Base-by-base conservation (phyloP, 2,113 vertebrate genomes). In the Bolborhynchus lineola region DNA sequence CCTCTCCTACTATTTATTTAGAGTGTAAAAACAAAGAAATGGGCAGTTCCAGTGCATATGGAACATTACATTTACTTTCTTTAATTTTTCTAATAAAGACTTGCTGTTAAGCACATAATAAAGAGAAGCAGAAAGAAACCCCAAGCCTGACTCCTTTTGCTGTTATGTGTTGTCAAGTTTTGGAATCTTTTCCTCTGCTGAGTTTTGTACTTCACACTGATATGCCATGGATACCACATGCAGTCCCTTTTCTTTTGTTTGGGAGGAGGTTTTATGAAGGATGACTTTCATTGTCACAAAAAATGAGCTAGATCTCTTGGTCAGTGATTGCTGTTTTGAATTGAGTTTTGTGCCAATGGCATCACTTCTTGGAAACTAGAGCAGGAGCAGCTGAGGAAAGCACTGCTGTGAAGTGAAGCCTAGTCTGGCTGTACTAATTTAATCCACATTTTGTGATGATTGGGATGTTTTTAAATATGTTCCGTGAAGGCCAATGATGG, bases 81-180 rank as follows among this genome's bases (percentile, higher is more conserved):
- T 77, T 21, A 78, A 20, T 88, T 95, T 95, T 94, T 91, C n/a
- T 86, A 81, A 70, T 92, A 97, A 90, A 83, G 90, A 35, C 77
- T 8, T 86, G 11, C 47, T 94, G 35, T 65, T 84, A 78, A 91
- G 44, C 53, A 76, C 7, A 8, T 90, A 83, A 53, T 90, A 55
- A 94, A 83, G 67, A 92, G 23, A 93, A 60, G 6, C 29, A 79
- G 28, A 25, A 0, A 74, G 87, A 44, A 50, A 64, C 57, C 57
- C 13, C 33, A 8, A 11, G 0, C 15, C 18, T 35, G 16, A 35
- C 39, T 88, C 14, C 8, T 92, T 94, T 86, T 93, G 29, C 81
- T 83, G 21, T 92, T 88, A 76, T 7, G 31, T 81, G 69, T 83
- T 91, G 44, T 31, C 62, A 87, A 82, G 31, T 90, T 93, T 83